Evolutionary conservation across 1,140 invertebrate genomes (phyloP).

Genomic region (Whitmania pigra): DNA sequence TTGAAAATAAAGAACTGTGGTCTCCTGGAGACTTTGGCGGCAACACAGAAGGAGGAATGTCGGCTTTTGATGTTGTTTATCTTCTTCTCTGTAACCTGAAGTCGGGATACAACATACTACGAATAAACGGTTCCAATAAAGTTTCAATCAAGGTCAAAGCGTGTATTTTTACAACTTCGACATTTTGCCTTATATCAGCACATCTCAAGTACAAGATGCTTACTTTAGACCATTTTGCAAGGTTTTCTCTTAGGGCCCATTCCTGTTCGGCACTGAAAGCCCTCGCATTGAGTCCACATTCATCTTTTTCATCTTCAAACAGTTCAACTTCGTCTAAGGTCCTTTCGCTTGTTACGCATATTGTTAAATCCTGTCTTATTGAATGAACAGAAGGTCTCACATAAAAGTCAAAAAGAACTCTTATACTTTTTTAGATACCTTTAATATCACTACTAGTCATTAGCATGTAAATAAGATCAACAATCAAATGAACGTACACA

Average conservation of each 20-base stretch:
- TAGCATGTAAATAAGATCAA: no score
- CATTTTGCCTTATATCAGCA: not conserved
- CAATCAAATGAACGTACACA: no score
- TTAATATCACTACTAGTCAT: no score
- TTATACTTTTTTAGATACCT: no score
- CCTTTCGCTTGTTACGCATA: slow-evolving; percentile 12
- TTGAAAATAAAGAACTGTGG: slow-evolving; percentile 20
- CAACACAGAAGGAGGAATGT: slow-evolving; percentile 11
- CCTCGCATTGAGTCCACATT: slow-evolving; percentile 2
- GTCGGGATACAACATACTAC: not conserved
- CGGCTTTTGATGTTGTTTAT: slow-evolving; percentile 1
- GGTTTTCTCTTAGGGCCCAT: slow-evolving; percentile 9
- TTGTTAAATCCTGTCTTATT: slow-evolving; percentile 11
- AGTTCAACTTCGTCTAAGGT: slow-evolving; percentile 9
- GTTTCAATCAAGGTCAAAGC: not conserved
- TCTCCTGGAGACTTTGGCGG: slow-evolving; percentile 16
- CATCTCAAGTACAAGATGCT: not conserved
- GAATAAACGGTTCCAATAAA: no score
- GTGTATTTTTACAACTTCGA: not conserved
- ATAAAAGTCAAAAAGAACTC: no score
- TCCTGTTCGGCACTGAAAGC: slow-evolving; percentile 19
- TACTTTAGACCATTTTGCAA: slow-evolving; percentile 6
- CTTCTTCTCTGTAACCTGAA: slow-evolving; percentile 5
- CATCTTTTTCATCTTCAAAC: slow-evolving; percentile 15
- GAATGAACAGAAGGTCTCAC: not conserved